phyloP scores from a whole-genome alignment of 2,888 invertebrate species.

The Synergus gifuensis region DNA sequence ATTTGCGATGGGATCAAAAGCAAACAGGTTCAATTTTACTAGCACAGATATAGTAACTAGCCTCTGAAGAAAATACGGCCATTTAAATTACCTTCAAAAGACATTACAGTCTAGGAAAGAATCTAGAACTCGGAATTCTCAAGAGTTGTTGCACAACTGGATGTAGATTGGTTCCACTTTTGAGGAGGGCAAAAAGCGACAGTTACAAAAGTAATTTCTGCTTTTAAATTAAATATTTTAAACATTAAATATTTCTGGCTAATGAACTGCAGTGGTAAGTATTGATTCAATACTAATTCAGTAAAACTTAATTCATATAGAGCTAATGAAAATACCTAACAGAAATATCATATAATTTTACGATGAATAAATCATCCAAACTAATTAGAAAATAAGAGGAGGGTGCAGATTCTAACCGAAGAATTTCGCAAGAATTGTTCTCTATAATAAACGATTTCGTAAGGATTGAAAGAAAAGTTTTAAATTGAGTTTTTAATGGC shows the following conservation, averaged over 20 bases:
- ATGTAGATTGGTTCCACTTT: background rate
- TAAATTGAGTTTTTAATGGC: background rate
- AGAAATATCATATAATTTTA: conserved; percentile 8
- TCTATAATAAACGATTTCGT: conserved; percentile 1
- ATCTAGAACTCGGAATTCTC: background rate
- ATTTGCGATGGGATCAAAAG: background rate
- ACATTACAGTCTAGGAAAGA: conserved; percentile 3
- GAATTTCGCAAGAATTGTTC: background rate
- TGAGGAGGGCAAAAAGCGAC: background rate
- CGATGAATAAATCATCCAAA: background rate
- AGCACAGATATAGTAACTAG: background rate
- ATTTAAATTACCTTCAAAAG: conserved; percentile 1
- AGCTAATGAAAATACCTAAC: background rate
- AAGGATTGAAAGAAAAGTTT: no score
- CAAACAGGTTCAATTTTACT: background rate
- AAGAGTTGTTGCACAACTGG: background rate
- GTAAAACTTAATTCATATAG: background rate
- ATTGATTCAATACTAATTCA: background rate
- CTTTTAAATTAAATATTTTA: no score
- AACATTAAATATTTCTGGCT: background rate
- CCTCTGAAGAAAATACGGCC: background rate
- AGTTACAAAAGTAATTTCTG: background rate
- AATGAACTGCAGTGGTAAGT: background rate
- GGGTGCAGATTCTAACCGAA: background rate
- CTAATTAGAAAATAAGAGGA: background rate